These are phyloP conservation scores for Catalaphyllia jardinei DNA, from an alignment of 64 coral and sea anemone genomes.

Conservation along the genomic window DNA sequence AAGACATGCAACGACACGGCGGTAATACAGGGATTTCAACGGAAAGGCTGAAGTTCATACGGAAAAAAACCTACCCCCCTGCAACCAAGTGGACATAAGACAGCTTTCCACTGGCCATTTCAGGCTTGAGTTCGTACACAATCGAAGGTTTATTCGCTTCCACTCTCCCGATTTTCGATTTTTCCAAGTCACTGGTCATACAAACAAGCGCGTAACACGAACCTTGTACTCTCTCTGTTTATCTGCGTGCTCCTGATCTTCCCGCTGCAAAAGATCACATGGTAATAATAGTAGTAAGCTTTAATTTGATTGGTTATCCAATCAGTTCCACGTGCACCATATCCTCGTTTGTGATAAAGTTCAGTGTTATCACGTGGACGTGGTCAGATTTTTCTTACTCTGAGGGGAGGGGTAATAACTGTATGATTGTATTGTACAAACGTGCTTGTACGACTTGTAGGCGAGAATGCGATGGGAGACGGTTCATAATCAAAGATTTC, in stretches of 20 bases:
- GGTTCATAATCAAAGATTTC: too few relatives aligned
- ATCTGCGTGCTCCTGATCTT: neutral
- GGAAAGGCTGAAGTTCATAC: neutral
- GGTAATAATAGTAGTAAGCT: neutral
- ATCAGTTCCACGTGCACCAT: constrained; percentile 15
- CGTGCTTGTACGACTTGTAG: too few relatives aligned
- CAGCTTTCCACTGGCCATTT: constrained; percentile 22
- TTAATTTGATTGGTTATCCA: constrained; percentile 45
- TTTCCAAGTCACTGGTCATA: neutral
- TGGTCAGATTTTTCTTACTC: neutral
- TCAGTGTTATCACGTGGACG: constrained; percentile 3
- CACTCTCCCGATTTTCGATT: neutral
- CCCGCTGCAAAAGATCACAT: constrained; percentile 5
- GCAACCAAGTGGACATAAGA: constrained; percentile 60
- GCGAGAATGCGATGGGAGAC: too few relatives aligned
- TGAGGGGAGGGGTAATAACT: neutral
- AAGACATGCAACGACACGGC: neutral
- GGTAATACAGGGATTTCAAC: neutral
- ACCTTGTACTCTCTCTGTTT: neutral
- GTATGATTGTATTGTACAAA: too few relatives aligned
- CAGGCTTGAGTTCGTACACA: neutral
- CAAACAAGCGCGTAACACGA: neutral
- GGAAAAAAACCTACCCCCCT: constrained; percentile 51
- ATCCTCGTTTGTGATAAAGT: neutral
- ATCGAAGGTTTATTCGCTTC: neutral